Evolutionary conservation across 2,888 invertebrate genomes (phyloP), one percentile per base, ranked within the genome.

Genomic region (Thymelicus lineola): DNA sequence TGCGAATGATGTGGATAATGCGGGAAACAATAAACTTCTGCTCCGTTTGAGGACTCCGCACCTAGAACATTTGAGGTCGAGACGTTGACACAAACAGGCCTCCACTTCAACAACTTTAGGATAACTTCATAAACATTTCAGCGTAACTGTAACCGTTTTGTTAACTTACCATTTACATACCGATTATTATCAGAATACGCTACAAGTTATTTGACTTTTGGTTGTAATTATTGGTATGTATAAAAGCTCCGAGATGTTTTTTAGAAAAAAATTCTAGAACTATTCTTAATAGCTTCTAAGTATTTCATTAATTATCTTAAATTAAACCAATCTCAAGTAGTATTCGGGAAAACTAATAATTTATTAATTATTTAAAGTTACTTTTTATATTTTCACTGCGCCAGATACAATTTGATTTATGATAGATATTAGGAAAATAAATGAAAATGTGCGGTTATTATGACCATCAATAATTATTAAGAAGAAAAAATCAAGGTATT

Each of bases 1-100:
- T 69, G 69, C 63, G 58, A 69, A 69, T 58, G 69, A 69, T 68
- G 62, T 68, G 57, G 62, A 68, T 68, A 62, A 66, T 68, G 59
- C 38, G 55, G 46, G 58, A 35, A 65, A 55, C 65, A 65, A 58
- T 65, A 65, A 58, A 66, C 66, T 66, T 66, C 17, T 66, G 57
- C 46, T 38, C 62, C 38, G 64, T 64, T 64, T 64, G 59, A 50
- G 53, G 70, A 38, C 57, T 62, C 59, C 66, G 20, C 68, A 62
- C 62, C 38, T 64, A 64, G 15, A 69, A 59, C 62, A 63, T 69
- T 55, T 69, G 63, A 66, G 59, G 59, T 59, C 48, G 62, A 35
- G 62, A 15, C 42, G 38, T 36, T 67, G 62, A 62, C 57, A 68
- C 57, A 35, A 59, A 38, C 70, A 59, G 58, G 10, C 58, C 48